Conservation (phyloP, 30 jellyfish, hydroid and myxozoan genomes). For the Euphysa ruthae region DNA sequence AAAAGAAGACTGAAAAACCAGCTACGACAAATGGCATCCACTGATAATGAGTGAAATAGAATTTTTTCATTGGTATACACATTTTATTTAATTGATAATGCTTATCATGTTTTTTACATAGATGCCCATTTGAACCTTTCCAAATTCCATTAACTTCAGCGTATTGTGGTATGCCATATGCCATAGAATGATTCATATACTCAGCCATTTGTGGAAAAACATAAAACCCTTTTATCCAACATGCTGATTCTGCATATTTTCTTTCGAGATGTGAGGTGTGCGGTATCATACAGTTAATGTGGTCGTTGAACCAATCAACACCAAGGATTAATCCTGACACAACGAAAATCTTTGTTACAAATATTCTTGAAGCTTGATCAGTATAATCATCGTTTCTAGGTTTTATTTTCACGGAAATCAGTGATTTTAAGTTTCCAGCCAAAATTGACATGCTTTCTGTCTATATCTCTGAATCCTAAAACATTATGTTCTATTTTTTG, state of each 20-base stretch:
- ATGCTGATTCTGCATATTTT: not conserved
- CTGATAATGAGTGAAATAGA: slow-evolving; percentile 9
- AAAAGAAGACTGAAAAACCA: not conserved
- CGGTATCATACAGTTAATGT: not conserved
- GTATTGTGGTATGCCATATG: slow-evolving; percentile 8
- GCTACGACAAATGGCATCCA: slow-evolving; percentile 25
- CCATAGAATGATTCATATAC: not conserved
- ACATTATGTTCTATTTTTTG: no score
- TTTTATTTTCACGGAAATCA: slow-evolving; percentile 1
- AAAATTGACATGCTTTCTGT: slow-evolving; percentile 22
- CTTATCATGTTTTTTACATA: not conserved
- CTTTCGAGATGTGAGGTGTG: not conserved
- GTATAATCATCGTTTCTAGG: slow-evolving; percentile 16
- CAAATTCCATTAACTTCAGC: not conserved
- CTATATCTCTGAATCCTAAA: no score
- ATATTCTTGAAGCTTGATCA: slow-evolving; percentile 6
- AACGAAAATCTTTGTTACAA: slow-evolving; percentile 1
- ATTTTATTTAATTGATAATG: no score
- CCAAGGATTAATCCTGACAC: slow-evolving; percentile 15
- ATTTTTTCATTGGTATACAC: slow-evolving; percentile 4
- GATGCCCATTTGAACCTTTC: not conserved
- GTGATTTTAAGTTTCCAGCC: slow-evolving; percentile 11
- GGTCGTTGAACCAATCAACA: slow-evolving; percentile 29
- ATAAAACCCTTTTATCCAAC: slow-evolving; percentile 23
- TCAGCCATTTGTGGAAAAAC: not conserved